Percentiles rank a stretch among this genome's conserved stretches.
Evolutionary conservation across 2,888 invertebrate species (phyloP).

Genomic region (Xestia ashworthii): DNA sequence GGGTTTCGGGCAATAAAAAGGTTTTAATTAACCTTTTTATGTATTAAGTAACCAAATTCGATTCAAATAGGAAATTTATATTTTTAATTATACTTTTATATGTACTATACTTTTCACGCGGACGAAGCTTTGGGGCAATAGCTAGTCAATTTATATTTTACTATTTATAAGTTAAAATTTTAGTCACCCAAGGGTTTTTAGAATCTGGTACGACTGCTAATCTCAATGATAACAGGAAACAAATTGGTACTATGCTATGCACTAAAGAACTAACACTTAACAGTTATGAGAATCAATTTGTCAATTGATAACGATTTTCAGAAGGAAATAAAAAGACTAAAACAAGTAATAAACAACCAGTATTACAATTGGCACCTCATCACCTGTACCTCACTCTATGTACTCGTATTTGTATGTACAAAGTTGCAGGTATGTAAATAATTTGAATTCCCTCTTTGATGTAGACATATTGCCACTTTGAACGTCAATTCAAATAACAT

Average conservation of each 20-base stretch:
- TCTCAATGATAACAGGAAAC: not conserved
- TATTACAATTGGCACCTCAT: not conserved
- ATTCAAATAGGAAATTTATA: too few species aligned
- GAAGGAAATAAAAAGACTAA: not conserved
- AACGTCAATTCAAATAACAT: conserved; percentile 52
- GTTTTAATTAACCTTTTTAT: too few species aligned
- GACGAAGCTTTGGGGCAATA: too few species aligned
- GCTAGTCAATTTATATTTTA: too few species aligned
- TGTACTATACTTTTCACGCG: too few species aligned
- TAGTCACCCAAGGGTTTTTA: too few species aligned
- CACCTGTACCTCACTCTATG: not conserved
- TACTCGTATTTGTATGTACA: not conserved
- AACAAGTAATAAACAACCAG: not conserved
- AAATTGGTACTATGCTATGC: not conserved
- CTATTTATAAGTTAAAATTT: too few species aligned
- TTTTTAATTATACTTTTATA: too few species aligned
- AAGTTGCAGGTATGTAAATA: conserved; percentile 40
- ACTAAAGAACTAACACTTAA: not conserved
- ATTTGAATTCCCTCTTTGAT: conserved; percentile 40
- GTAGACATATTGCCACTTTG: conserved; percentile 53
- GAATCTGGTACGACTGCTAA: too few species aligned
- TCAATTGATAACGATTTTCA: not conserved
- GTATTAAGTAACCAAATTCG: too few species aligned
- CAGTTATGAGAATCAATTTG: not conserved
- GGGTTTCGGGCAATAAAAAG: too few species aligned